Percentiles rank a stretch among this genome's conserved stretches.
These are phyloP conservation scores for Ceratotherium simum DNA, from an alignment of 2,113 vertebrate genomes.

Conservation along the genomic window DNA sequence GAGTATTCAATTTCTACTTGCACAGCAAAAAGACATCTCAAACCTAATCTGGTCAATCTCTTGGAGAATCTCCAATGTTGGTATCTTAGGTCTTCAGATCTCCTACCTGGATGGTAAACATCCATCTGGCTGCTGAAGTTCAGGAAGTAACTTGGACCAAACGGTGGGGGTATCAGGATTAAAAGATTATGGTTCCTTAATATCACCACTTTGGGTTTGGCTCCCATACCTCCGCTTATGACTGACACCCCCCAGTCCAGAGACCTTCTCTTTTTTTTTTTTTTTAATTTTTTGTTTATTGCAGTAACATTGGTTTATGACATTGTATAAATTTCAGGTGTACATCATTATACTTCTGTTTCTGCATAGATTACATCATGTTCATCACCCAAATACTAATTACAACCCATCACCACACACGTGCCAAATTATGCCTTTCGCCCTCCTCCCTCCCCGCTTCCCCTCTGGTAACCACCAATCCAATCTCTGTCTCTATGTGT, in stretches of 20 bases:
- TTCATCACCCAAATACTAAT: too few relatives aligned
- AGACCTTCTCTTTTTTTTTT: neutral
- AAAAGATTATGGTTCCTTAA: neutral
- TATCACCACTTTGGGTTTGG: neutral
- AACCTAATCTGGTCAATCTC: neutral
- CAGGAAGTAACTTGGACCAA: neutral
- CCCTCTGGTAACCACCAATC: too few relatives aligned
- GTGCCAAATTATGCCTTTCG: too few relatives aligned
- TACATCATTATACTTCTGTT: too few relatives aligned
- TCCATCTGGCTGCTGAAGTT: neutral
- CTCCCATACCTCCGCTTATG: rapidly evolving
- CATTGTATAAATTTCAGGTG: too few relatives aligned
- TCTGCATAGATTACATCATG: too few relatives aligned
- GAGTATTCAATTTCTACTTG: neutral
- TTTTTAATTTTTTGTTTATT: too few relatives aligned
- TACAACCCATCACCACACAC: too few relatives aligned
- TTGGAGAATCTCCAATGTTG: neutral
- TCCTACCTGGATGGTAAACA: neutral
- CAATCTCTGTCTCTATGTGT: too few relatives aligned
- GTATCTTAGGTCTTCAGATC: neutral
- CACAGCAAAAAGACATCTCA: neutral
- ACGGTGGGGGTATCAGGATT: neutral
- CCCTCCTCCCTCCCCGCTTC: too few relatives aligned
- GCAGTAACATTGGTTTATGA: too few relatives aligned
- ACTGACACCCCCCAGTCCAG: neutral